A percentile compares a stretch with the other conserved stretches of the same genome.
Evolutionary conservation across 2,113 vertebrate genomes (phyloP).

Genomic region (Ploceus nigricollis): DNA sequence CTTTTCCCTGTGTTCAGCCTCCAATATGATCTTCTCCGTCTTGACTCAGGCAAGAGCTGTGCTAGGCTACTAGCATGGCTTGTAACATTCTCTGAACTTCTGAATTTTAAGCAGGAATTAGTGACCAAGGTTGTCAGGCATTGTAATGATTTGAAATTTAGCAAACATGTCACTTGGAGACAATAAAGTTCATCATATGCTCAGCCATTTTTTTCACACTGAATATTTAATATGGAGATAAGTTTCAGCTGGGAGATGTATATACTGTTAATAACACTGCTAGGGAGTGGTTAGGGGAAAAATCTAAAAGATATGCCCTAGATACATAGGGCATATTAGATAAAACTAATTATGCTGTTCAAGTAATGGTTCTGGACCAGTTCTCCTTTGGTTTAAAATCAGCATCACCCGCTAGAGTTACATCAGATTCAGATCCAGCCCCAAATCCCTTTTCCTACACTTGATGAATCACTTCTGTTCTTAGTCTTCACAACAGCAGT

Average conservation of each 20-base stretch:
- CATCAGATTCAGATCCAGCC: neutral
- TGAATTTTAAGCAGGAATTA: neutral
- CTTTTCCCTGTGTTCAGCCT: neutral
- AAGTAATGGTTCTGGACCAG: neutral
- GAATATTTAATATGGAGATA: neutral
- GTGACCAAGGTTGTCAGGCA: neutral
- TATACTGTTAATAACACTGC: neutral
- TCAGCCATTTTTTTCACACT: neutral
- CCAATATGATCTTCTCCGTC: neutral
- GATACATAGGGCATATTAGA: too few species aligned
- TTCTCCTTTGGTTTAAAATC: neutral
- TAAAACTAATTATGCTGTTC: neutral
- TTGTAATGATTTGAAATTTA: neutral
- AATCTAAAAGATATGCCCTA: neutral
- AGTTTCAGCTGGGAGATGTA: neutral
- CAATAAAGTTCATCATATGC: neutral
- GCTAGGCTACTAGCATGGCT: neutral
- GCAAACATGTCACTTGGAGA: neutral
- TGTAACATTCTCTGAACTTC: neutral
- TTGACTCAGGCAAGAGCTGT: neutral
- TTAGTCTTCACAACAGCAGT: neutral
- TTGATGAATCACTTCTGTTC: neutral
- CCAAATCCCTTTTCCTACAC: neutral
- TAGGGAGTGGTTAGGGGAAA: neutral
- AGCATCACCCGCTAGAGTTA: neutral